Evolutionary conservation across 92 coral and sea anemone species (phyloP).

Genomic region (Palythoa heliodiscus): DNA sequence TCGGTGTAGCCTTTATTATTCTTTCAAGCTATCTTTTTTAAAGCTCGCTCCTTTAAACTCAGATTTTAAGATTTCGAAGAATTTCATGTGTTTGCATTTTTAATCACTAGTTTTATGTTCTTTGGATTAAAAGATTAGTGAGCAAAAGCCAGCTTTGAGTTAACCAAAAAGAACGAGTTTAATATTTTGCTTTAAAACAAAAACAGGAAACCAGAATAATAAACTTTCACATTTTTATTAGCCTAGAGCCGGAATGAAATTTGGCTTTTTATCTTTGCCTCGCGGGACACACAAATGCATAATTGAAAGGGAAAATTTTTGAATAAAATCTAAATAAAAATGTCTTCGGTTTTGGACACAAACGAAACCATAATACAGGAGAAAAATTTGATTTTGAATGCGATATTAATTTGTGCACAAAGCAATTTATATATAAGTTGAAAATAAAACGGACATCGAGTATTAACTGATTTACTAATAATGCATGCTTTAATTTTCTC

Average conservation of each 20-base stretch:
- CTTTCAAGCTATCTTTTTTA: not conserved
- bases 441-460: not conserved
- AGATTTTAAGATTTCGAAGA: not conserved
- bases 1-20: not conserved
- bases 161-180: constrained; percentile 20
- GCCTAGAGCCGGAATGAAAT: constrained; percentile 35
- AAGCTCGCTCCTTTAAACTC: not conserved
- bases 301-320: not conserved
- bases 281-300: not conserved
- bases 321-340: not conserved
- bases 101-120: constrained; percentile 7
- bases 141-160: not conserved
- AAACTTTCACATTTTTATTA: constrained; percentile 24
- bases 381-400: not conserved
- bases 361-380: not conserved
- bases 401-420: not conserved
- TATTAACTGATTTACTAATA: not conserved
- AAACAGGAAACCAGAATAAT: constrained; percentile 39
- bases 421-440: not conserved
- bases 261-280: constrained; percentile 19
- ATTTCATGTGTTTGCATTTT: constrained; percentile 17
- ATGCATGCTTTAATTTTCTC: not conserved
- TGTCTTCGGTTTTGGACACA: not conserved
- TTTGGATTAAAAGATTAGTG: constrained; percentile 33
- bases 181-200: constrained; percentile 27